Evolutionary conservation across 1,140 invertebrate genomes (phyloP).

Genomic region (Drosophila subpulchrella): DNA sequence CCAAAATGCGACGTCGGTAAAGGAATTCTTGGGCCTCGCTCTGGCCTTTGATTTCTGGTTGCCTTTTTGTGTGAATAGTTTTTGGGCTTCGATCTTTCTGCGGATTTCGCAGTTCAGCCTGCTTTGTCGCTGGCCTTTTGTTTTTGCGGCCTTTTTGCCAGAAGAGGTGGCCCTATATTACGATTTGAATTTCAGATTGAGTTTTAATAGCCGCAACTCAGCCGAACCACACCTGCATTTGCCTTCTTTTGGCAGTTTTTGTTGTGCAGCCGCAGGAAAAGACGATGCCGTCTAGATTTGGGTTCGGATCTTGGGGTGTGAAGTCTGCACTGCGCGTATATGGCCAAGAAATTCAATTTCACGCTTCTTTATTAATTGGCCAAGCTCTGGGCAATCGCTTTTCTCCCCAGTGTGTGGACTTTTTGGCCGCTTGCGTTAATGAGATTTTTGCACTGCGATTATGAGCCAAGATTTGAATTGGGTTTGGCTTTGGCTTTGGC

Average conservation of each 20-base stretch:
- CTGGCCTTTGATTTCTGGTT: slow-evolving; percentile 55
- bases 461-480: slow-evolving; percentile 39
- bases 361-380: slow-evolving; percentile 84
- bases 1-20: slow-evolving; percentile 54
- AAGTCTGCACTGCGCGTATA: slow-evolving; percentile 53
- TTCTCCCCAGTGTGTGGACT: slow-evolving; percentile 7
- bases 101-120: slow-evolving; percentile 2
- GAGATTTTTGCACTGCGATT: slow-evolving; percentile 76
- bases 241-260: slow-evolving; percentile 56
- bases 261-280: slow-evolving; percentile 22
- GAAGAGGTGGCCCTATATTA: slow-evolving; percentile 63
- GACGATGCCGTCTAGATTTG: slow-evolving; percentile 33
- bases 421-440: slow-evolving; percentile 60
- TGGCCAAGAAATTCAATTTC: slow-evolving; percentile 77
- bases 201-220: slow-evolving; percentile 76
- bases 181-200: slow-evolving; percentile 84
- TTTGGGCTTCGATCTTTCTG: slow-evolving; percentile 26
- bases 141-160: slow-evolving; percentile 26
- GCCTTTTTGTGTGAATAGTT: slow-evolving; percentile 60
- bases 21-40: slow-evolving; percentile 64
- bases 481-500: slow-evolving; percentile 1
- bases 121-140: slow-evolving; percentile 66
- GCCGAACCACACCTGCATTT: slow-evolving; percentile 75
- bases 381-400: slow-evolving; percentile 51
- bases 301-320: slow-evolving; percentile 56